Base-by-base conservation (phyloP, 2,797 vertebrate species). In the Sebastes iracundus region DNA sequence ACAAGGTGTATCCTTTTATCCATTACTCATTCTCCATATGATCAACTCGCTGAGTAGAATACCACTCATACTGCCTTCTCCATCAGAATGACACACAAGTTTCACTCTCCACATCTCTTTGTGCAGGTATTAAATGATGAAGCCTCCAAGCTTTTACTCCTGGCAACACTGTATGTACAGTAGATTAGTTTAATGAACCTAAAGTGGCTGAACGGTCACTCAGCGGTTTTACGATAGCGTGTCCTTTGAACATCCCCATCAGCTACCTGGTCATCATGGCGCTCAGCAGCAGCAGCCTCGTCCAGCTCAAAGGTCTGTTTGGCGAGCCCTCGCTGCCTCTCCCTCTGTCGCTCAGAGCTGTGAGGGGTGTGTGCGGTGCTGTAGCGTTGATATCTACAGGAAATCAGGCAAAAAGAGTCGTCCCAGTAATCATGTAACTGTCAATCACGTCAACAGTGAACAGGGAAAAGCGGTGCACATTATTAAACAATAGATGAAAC, bases 291-390 rank as follows among this genome's bases (percentile, higher is more conserved):
- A 2, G 87, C 93, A 3, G 87, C 90, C 71, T 94, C 93, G 1
- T 98, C 97, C 90, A 97, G 94, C 81, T 98, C 97, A 80, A 97
- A 98, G 76, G 96, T 95, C 92, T 98, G 97, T 89, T 96, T 96
- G 80, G 93, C 62, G 60, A 98, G 94, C 1, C 96, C 96, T 64
- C 93, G 96, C 92, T 97, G 97, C 23, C 95, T 94, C 76, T 98
- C 97, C 12, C 96, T 91, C 85, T 97, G 97, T 0, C 93, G 94
- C 93, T 98, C 97, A 0, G 95, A 77, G 77, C 94, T 97, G 63
- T 96, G 94, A 38, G 97, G 95, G 9, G 85, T 96, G 88, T 96
- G 96, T 0, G 84, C 90, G 0, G 96, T 94, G 81, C 97, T 98
- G 82, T 96, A 95, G 64, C 81, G 88, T 90, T 97, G 97, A 88